These are phyloP conservation scores for Ceyx cyanopectus DNA, from an alignment of 2,113 vertebrate species.

Conservation along the genomic window DNA sequence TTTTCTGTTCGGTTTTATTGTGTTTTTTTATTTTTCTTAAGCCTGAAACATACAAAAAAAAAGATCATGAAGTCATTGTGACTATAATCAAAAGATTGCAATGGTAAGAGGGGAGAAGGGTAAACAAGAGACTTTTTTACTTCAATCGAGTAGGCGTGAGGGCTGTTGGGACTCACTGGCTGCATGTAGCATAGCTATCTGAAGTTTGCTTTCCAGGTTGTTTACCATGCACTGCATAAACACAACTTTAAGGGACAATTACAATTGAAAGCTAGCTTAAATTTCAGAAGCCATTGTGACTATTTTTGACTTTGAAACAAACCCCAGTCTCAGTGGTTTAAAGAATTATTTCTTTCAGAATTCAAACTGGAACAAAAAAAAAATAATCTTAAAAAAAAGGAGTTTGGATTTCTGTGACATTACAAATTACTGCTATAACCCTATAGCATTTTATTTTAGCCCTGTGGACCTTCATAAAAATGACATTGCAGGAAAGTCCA, in stretches of 20 bases:
- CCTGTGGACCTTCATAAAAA: conserved; percentile 9
- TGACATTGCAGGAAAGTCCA: neutral
- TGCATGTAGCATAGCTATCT: neutral
- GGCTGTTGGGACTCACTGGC: neutral
- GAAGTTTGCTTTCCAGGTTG: neutral
- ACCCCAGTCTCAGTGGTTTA: neutral
- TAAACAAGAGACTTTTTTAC: neutral
- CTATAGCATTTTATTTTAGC: conserved; percentile 3
- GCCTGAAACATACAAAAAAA: conserved; percentile 3
- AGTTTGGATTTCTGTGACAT: neutral
- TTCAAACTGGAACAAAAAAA: neutral
- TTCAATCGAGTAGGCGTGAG: neutral
- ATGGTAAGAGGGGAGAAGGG: neutral
- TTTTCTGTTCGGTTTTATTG: too few species aligned
- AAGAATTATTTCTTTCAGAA: neutral
- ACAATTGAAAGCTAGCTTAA: neutral
- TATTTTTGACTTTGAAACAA: neutral
- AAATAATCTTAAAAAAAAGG: neutral
- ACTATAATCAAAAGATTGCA: neutral
- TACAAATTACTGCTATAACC: neutral
- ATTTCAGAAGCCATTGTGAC: conserved; percentile 40
- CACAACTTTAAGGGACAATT: conserved; percentile 14
- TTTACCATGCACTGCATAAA: neutral
- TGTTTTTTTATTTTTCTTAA: neutral
- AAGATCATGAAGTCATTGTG: neutral